Percentiles rank a stretch among this genome's conserved stretches.
phyloP scores from a whole-genome alignment of 1,140 invertebrate genomes.

The Colletes gigas region DNA sequence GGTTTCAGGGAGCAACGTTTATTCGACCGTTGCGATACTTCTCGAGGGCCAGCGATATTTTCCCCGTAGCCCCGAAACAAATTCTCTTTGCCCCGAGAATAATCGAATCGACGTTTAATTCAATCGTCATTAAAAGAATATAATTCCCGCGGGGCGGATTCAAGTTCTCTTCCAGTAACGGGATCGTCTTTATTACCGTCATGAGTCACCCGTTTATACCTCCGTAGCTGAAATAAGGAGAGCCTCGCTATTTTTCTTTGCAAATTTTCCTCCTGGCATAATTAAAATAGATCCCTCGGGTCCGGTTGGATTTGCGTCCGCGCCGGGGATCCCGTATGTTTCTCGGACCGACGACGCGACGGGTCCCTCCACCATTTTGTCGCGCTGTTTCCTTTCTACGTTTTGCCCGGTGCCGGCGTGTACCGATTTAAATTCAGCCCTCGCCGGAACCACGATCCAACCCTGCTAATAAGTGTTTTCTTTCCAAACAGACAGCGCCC shows the following conservation, averaged over 20 bases:
- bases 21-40: background rate
- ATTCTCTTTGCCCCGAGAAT: background rate
- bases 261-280: constrained; percentile 35
- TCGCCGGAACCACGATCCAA: constrained; percentile 30
- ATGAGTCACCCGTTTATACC: constrained; percentile 38
- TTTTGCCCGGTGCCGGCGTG: constrained; percentile 30
- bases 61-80: background rate
- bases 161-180: background rate
- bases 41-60: constrained; percentile 4
- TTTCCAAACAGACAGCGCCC: constrained; percentile 44
- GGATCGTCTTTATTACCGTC: constrained; percentile 26
- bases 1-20: background rate
- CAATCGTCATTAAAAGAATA: constrained; percentile 28
- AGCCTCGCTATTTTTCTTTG: constrained; percentile 39
- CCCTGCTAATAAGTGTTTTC: constrained; percentile 50
- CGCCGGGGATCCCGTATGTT: background rate
- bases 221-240: constrained; percentile 11
- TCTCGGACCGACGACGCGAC: background rate
- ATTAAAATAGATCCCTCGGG: constrained; percentile 43
- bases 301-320: constrained; percentile 22
- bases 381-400: constrained; percentile 26
- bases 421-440: constrained; percentile 50
- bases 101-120: constrained; percentile 4
- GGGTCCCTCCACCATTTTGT: background rate
- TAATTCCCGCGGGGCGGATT: background rate